Evolutionary conservation across 2,113 vertebrate genomes (phyloP).

Genomic region (Channa maculata): DNA sequence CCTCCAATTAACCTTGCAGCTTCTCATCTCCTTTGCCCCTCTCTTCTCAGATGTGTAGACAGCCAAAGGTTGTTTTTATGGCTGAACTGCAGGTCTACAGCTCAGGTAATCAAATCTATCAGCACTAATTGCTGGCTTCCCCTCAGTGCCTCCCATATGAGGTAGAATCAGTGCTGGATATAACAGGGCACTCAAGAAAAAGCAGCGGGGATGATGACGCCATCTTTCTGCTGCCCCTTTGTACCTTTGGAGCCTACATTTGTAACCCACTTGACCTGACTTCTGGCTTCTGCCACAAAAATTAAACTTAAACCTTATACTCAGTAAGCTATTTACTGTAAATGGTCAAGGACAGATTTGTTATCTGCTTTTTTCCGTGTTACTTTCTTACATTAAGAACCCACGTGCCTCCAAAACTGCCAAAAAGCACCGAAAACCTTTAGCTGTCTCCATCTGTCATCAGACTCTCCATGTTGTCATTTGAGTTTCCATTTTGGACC

Average conservation of each 20-base stretch:
- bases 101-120: slow-evolving; percentile 62
- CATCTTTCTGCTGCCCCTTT: background rate
- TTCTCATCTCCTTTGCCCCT: slow-evolving; percentile 27
- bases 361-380: background rate
- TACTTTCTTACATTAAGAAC: background rate
- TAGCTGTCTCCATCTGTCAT: background rate
- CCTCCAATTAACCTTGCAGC: slow-evolving; percentile 67
- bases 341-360: background rate
- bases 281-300: background rate
- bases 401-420: background rate
- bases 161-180: slow-evolving; percentile 2
- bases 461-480: background rate
- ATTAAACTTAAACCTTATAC: too few species aligned
- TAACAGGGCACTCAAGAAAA: slow-evolving; percentile 16
- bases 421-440: background rate
- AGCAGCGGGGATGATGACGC: slow-evolving; percentile 2
- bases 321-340: too few species aligned
- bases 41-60: slow-evolving; percentile 20
- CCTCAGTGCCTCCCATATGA: slow-evolving; percentile 12
- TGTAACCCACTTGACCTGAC: slow-evolving; percentile 7
- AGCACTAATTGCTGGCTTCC: slow-evolving; percentile 48
- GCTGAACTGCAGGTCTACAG: slow-evolving; percentile 33
- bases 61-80: slow-evolving; percentile 39
- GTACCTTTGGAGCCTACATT: background rate
- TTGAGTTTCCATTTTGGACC: background rate